Evolutionary conservation across 2,113 vertebrate species (phyloP), one percentile per base, ranked within the genome.

Genomic region (Gila orcuttii): DNA sequence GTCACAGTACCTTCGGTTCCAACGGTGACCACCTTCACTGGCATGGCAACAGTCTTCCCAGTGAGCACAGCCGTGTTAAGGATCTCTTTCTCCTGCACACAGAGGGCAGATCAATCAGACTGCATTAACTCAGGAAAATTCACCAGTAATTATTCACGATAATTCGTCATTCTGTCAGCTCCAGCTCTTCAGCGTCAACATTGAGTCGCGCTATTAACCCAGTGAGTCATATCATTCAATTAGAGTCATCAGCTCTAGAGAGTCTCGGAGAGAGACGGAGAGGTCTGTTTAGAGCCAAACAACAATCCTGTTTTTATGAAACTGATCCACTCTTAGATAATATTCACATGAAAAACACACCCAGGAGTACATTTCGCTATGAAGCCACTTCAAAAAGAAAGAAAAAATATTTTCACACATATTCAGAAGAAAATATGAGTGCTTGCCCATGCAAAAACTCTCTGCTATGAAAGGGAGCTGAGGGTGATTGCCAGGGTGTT

Each of bases 11-110:
- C 90, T 83, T 94, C 96, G 85, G 96, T 96, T 89, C 97, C 97
- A 25, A 99, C 94, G 0, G 97, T 96, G 66, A 99, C 94, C 75
- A 98, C 97, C 89, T 93, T 97, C 50, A 99, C 86, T 0, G 98
- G 98, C 87, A 98, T 91, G 1, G 97, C 96, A 1, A 98, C 97
- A 0, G 96, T 96, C 62, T 93, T 96, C 0, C 98, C 98, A 0
- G 96, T 99, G 31, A 99, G 97, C 39, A 98, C 94, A 0, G 98
- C 98, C 0, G 97, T 99, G 93, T 99, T 99, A 82, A 99, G 95
- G 83, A 99, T 96, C 90, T 99, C 98, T 0, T 93, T 96, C 92
- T 98, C 97, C 98, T 99, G 94, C 62, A 76, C 28, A 68, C 25
- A 52, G 42, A 89, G 50, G 52, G 39, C 60, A 86, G 79, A 82